Evolutionary conservation across 2,888 invertebrate genomes (phyloP), one percentile per base, ranked within the genome.

Genomic region (Gymnosoma rotundatum): DNA sequence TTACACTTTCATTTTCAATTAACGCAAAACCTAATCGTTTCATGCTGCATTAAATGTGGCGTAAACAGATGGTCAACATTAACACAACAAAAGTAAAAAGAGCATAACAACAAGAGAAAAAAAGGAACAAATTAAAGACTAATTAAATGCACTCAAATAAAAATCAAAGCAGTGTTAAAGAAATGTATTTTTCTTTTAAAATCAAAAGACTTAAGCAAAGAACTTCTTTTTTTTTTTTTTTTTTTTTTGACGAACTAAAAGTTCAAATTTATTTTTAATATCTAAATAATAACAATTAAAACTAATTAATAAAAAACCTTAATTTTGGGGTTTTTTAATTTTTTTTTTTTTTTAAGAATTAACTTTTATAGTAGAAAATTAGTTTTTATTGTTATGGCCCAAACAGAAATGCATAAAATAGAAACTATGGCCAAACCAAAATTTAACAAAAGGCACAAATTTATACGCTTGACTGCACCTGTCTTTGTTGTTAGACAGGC

Each of bases 1-100:
- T 86, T 86, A 75, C 85, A 86, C 85, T 86, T 86, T 86, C 85
- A 67, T 83, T 86, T 85, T 86, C 85, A 85, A 78, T 86, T 83
- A 86, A 81, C 78, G 69, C 76, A n/a, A 42, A 52, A 78, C 61
- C 73, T 72, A 67, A 60, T 74, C 69, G 60, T 80, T 76, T 60
- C 64, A 74, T 80, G 69, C 75, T 66, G 83, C 79, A 79, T 79
- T 79, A 75, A 60, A 75, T 70, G n/a, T 64, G 80, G 25, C 58
- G 74, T 72, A 78, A 78, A 78, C 84, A 84, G 76, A 69, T 78
- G 74, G 73, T n/a, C 66, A 70, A 70, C 7, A 52, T 38, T 21
- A 42, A 8, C 45, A 56, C 32, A 54, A 80, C 7, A 32, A 32
- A 32, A 32, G 25, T n/a, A 72, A 16, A 7, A 36, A 36, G 14